Base-by-base conservation (phyloP, 2,888 invertebrate genomes). In the Drosophila gaucha region DNA sequence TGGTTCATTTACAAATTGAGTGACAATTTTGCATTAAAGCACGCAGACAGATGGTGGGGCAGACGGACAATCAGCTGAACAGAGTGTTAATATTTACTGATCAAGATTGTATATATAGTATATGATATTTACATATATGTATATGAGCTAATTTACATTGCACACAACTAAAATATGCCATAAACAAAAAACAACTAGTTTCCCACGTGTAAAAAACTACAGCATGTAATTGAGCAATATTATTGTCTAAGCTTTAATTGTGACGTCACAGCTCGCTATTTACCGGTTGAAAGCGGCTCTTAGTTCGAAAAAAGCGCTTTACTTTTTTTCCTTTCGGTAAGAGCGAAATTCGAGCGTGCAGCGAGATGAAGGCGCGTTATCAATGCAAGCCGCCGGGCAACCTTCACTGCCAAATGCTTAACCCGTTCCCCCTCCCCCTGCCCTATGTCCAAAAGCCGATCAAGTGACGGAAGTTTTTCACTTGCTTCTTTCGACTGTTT, bases 401-500 rank as follows among this genome's bases (percentile, higher is more conserved):
- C 16, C 20, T 44, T 44, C 43, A 44, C 18, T 24, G 41, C 41
- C 41, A 41, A n/a, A 10, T 24, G 41, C 6, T 46, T n/a, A n/a
- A n/a, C n/a, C n/a, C n/a, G 8, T 10, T 16, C 14, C 38, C 18
- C n/a, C 12, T 5, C 5, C 12, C 1, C 30, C 20, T 8, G 0
- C 24, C 10, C 9, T 44, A 16, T 28, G 18, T 20, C 26, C 31
- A 18, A 44, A 41, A 35, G 16, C 18, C 16, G 68, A 74, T 74
- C 59, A 18, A 46, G 69, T 69, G 26, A 22, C 59, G 69, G 56
- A 69, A 56, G 72, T 44, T 72, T 65, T 52, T 50, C 31, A 22
- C 14, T 12, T 31, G 50, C 26, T 62, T 58, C 54, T 69, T 56
- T 33, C 14, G 24, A 39, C 41, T 41, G 14, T 26, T 44, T 28